Conservation (phyloP, 2,113 vertebrate species). For the Sus scrofa region T2T-Sscrofa CM000826.6:35932001-35932500, state of each 20-base stretch:
- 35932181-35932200: no score
- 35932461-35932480: not conserved
- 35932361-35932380: not conserved
- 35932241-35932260: no score
- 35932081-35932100: not conserved
- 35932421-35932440: not conserved
- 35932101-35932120: not conserved
- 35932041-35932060: not conserved
- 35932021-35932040: not conserved
- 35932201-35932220: no score
- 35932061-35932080: not conserved
- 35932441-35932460: not conserved
- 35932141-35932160: no score
- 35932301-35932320: not conserved
- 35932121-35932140: not conserved
- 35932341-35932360: not conserved
- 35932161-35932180: no score
- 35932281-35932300: not conserved
- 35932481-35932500: not conserved
- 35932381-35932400: not conserved
- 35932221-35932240: no score
- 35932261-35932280: no score
- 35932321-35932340: not conserved
- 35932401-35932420: not conserved
- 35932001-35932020: not conserved